These are phyloP conservation scores for Smutsia gigantea DNA, from an alignment of 2,797 vertebrate species.

Conservation along the genomic window DNA sequence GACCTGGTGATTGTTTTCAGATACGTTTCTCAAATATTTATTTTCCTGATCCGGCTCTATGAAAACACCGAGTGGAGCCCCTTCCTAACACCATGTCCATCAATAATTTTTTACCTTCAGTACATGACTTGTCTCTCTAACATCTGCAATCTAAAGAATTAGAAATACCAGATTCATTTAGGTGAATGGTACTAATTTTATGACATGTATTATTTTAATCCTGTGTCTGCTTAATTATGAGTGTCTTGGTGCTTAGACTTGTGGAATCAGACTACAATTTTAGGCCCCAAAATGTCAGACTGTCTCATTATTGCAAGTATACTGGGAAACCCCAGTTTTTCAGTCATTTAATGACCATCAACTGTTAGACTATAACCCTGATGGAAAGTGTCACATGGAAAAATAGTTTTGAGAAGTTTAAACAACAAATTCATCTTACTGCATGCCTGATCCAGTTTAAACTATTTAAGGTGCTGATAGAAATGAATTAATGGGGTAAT, in stretches of 20 bases:
- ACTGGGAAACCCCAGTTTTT: neutral
- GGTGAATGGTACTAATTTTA: neutral
- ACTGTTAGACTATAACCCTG: neutral
- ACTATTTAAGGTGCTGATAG: neutral
- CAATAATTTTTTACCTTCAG: neutral
- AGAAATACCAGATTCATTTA: neutral
- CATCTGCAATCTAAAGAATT: conserved; percentile 19
- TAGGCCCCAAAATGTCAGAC: neutral
- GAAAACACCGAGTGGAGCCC: neutral
- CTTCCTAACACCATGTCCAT: neutral
- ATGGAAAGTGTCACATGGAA: neutral
- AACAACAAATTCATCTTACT: neutral
- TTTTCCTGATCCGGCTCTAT: conserved; percentile 16
- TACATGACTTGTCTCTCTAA: neutral
- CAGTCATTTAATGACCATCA: neutral
- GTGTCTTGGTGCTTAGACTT: neutral
- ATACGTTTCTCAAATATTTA: neutral
- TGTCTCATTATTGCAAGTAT: neutral
- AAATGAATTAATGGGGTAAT: neutral
- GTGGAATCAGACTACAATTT: conserved; percentile 1
- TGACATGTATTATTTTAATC: neutral
- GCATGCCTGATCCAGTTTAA: neutral
- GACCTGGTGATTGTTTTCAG: neutral
- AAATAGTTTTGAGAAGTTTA: neutral
- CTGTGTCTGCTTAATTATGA: neutral